Evolutionary conservation across 2,113 vertebrate genomes (phyloP).

Genomic region (Perca fluviatilis): DNA sequence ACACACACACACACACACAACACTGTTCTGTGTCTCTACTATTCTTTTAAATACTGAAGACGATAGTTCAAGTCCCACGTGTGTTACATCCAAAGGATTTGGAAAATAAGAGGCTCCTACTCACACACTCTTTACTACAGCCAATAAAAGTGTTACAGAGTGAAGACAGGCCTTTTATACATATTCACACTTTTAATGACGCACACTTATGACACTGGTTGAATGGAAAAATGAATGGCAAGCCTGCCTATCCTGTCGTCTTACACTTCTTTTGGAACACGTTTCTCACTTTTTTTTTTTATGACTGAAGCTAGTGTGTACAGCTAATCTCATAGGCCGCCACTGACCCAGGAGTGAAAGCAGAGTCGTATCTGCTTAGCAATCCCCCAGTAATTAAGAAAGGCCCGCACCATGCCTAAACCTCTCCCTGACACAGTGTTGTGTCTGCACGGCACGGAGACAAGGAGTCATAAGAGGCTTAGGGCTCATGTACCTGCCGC

Average conservation of each 20-base stretch:
- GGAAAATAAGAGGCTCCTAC: constrained; percentile 16
- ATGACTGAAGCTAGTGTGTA: constrained; percentile 46
- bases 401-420: constrained; percentile 84
- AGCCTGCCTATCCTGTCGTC: neutral
- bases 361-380: constrained; percentile 77
- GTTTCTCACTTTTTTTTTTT: constrained; percentile 30
- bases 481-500: constrained; percentile 67
- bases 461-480: constrained; percentile 83
- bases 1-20: neutral
- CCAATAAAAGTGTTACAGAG: constrained; percentile 20
- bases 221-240: neutral
- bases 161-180: neutral
- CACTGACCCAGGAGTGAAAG: constrained; percentile 77
- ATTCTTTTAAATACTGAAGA: constrained; percentile 22
- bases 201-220: neutral
- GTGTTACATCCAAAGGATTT: constrained; percentile 23
- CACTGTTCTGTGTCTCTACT: neutral
- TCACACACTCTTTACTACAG: constrained; percentile 14
- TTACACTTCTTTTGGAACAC: constrained; percentile 13
- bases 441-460: constrained; percentile 77
- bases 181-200: constrained; percentile 2
- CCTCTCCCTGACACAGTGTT: constrained; percentile 78
- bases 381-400: constrained; percentile 83
- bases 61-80: constrained; percentile 19
- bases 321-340: constrained; percentile 77